Base-by-base conservation (phyloP, 35 echinoderm and acorn worm genomes). In the Apostichopus parvimensis region DNA sequence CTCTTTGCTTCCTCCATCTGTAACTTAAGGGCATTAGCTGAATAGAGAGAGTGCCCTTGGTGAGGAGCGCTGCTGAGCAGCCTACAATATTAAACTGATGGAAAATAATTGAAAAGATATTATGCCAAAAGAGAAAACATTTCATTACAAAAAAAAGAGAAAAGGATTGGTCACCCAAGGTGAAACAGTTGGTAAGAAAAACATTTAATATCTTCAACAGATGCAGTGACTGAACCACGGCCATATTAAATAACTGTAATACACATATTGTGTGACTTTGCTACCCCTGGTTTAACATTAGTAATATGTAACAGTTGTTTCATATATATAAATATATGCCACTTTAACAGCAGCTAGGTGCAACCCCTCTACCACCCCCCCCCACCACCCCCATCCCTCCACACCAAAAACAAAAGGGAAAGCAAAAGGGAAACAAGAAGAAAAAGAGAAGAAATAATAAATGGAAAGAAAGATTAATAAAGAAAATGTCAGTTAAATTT, bases 71-170 rank as follows among this genome's bases (percentile, higher is more conserved):
- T 18, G 71, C 71, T 22, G 71, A 75, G 71, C 71, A 75, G 71
- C 71, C 71, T 22, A 22, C 71, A 75, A 75, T 75, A 75, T 75
- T 75, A 75, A 75, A 22, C 71, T 18, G 21, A 75, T 20, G 71
- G 71, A 75, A 75, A 18, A 75, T 75, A 75, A 75, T 75, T 75
- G 71, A 75, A 75, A 75, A 75, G 71, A 75, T 75, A 75, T 75
- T n/a, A 75, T 75, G 71, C 71, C 17, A 75, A 75, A 75, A 75
- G 71, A 75, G 71, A 75, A 75, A 18, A 75, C 17, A 75, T 75
- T 75, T 75, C 71, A 75, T 75, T 20, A 20, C 15, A 75, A 75
- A 75, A 68, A 68, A 68, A 68, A 68, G 13, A 68, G 64, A 68
- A 68, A 75, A 75, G 71, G 11, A 20, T 75, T 75, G 71, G 71